These are phyloP conservation scores for Eubucco bourcierii DNA, from an alignment of 2,113 vertebrate genomes.

Conservation along the genomic window DNA sequence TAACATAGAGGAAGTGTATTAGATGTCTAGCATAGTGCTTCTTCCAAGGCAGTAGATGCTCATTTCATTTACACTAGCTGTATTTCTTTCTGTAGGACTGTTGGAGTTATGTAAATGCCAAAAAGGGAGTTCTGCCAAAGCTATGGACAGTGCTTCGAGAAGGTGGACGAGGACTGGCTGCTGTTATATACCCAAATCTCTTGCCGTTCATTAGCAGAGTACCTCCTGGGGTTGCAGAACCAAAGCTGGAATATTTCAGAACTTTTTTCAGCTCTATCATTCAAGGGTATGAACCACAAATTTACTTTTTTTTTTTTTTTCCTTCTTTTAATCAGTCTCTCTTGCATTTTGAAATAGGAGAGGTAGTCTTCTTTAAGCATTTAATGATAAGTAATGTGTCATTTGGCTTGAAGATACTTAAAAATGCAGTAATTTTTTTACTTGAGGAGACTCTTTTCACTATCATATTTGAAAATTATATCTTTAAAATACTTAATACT, in stretches of 20 bases:
- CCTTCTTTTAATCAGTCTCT: neutral
- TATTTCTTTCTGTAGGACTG: constrained; percentile 82
- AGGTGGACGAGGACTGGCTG: constrained; percentile 89
- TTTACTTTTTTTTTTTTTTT: neutral
- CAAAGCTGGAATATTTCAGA: constrained; percentile 85
- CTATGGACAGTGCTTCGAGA: constrained; percentile 87
- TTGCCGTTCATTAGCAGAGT: constrained; percentile 92
- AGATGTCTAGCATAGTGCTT: neutral
- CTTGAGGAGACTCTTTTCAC: neutral
- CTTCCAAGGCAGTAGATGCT: neutral
- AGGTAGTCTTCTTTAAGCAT: neutral
- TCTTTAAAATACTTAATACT: neutral
- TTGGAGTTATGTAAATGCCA: constrained; percentile 91
- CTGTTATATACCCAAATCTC: constrained; percentile 88
- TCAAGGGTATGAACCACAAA: constrained; percentile 81
- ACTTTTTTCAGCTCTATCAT: constrained; percentile 84
- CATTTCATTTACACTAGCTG: neutral
- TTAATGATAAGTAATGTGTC: neutral
- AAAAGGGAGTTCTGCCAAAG: constrained; percentile 92
- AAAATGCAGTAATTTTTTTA: neutral
- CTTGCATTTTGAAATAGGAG: neutral
- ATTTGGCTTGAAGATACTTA: neutral
- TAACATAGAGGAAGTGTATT: neutral
- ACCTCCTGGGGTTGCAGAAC: constrained; percentile 80
- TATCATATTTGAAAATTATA: neutral